Evolutionary conservation across 2,888 invertebrate genomes (phyloP).

Genomic region (Cryptocephalus moraei): DNA sequence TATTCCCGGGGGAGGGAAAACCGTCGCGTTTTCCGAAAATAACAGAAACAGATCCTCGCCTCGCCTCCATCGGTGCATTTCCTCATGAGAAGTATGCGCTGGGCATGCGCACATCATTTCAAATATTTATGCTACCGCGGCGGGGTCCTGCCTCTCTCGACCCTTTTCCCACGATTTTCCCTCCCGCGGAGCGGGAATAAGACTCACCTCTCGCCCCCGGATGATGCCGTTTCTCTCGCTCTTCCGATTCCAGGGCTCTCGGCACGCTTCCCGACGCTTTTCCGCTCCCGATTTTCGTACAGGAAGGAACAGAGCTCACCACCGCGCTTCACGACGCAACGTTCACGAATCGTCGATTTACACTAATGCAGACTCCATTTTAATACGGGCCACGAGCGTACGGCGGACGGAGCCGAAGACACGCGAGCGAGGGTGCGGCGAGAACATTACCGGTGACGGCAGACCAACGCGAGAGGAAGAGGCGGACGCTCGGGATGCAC

Average conservation of each 20-base stretch:
- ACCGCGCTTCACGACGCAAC: neutral
- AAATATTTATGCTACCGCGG: too few species aligned
- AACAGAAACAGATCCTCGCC: too few species aligned
- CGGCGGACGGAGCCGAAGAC: conserved; percentile 8
- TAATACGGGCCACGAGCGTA: conserved; percentile 16
- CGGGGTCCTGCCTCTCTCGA: too few species aligned
- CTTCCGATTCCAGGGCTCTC: conserved; percentile 14
- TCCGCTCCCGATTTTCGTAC: conserved; percentile 16
- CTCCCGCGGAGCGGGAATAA: too few species aligned
- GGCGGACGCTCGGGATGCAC: neutral
- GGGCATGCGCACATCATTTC: too few species aligned
- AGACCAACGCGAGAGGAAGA: neutral
- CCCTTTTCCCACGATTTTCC: too few species aligned
- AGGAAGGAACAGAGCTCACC: conserved; percentile 2
- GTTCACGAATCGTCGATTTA: conserved; percentile 17
- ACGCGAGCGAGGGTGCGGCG: conserved; percentile 4
- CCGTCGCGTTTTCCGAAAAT: too few species aligned
- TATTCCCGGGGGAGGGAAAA: too few species aligned
- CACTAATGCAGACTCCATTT: conserved; percentile 27
- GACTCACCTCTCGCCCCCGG: too few species aligned
- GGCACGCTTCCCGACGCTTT: conserved; percentile 7
- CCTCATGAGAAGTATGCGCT: conserved; percentile 6
- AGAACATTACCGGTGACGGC: neutral
- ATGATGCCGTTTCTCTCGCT: conserved; percentile 8
- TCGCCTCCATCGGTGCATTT: neutral